Conservation (phyloP, 2,113 vertebrate species). For the Oenanthe melanoleuca region DNA sequence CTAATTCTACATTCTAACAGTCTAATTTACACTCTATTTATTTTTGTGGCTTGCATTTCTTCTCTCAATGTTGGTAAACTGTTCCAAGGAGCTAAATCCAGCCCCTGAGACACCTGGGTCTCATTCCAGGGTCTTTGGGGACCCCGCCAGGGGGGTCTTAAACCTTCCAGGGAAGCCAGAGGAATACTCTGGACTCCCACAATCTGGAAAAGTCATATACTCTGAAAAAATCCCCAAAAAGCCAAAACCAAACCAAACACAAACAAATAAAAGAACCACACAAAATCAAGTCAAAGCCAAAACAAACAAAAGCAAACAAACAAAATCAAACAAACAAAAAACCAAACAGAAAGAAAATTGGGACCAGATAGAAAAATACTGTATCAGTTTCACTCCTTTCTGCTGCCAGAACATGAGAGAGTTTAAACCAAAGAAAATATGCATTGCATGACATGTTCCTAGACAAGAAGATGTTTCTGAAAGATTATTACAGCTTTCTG, state of each 20-base stretch:
- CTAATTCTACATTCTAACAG: too few species aligned
- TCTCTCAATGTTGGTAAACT: too few species aligned
- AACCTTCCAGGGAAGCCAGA: too few species aligned
- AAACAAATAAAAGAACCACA: too few species aligned
- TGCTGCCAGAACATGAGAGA: rapidly evolving
- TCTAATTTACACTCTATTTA: too few species aligned
- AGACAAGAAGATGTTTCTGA: not conserved
- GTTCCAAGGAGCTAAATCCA: too few species aligned
- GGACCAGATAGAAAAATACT: not conserved
- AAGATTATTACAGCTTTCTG: not conserved
- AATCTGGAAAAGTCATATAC: not conserved
- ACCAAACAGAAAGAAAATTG: not conserved
- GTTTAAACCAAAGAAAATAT: not conserved
- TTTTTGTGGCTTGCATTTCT: too few species aligned
- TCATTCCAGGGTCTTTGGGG: too few species aligned
- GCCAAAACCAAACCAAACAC: not conserved
- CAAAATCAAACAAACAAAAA: not conserved
- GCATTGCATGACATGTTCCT: rapidly evolving
- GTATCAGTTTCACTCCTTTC: not conserved
- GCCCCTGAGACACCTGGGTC: too few species aligned
- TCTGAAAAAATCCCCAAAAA: not conserved
- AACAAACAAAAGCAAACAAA: not conserved
- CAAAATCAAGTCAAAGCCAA: not conserved
- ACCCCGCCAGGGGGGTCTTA: too few species aligned
- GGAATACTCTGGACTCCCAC: too few species aligned